A percentile compares a stretch with the other conserved stretches of the same genome.
Evolutionary conservation across 2,888 invertebrate genomes (phyloP).

Genomic region (Leptinotarsa juncta): DNA sequence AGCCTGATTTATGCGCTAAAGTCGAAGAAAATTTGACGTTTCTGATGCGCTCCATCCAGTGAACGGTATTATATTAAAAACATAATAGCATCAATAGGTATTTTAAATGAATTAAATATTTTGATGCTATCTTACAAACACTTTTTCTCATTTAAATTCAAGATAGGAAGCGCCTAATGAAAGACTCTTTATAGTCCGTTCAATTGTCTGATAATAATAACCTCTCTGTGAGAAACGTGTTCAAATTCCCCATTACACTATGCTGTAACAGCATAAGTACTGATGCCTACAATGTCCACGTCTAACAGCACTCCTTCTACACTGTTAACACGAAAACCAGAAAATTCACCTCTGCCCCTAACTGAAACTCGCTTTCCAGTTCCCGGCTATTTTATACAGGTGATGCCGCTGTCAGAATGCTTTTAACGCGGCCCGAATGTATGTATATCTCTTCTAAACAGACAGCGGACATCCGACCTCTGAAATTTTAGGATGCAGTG

Average conservation of each 20-base stretch:
- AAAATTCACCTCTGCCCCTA: constrained; percentile 6
- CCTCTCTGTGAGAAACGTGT: neutral
- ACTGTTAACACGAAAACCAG: constrained; percentile 2
- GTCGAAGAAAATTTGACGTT: too few relatives aligned
- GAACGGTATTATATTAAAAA: too few relatives aligned
- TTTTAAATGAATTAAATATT: too few relatives aligned
- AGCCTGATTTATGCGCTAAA: too few relatives aligned
- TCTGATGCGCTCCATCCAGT: too few relatives aligned
- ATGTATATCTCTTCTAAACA: neutral
- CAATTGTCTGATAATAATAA: too few relatives aligned
- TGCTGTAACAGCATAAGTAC: neutral
- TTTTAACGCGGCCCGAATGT: constrained; percentile 25
- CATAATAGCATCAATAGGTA: too few relatives aligned
- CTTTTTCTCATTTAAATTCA: too few relatives aligned
- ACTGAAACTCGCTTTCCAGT: neutral
- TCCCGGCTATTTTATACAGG: constrained; percentile 35
- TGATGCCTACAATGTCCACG: neutral
- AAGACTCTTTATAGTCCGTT: too few relatives aligned
- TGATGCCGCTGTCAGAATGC: constrained; percentile 36
- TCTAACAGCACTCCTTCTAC: neutral
- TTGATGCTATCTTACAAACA: too few relatives aligned
- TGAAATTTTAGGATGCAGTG: too few relatives aligned
- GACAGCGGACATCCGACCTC: neutral
- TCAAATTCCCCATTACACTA: neutral
- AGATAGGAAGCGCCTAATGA: too few relatives aligned